Percentiles rank a stretch among this genome's conserved stretches.
Conservation (phyloP, 2,113 vertebrate genomes). For the Ictalurus punctatus region DNA sequence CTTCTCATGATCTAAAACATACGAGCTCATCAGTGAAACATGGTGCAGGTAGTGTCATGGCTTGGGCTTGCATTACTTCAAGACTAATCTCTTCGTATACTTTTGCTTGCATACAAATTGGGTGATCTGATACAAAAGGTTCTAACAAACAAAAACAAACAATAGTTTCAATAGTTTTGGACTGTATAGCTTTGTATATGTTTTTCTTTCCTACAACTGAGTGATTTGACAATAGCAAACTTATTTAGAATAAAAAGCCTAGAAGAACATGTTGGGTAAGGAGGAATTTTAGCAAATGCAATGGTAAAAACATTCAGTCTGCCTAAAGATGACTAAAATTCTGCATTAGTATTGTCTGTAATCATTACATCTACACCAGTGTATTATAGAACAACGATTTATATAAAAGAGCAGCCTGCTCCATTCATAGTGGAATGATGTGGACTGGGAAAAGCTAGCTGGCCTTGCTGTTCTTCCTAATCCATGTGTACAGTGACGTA, state of each 20-base stretch:
- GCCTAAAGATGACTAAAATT: not conserved
- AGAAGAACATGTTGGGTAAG: not conserved
- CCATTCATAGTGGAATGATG: not conserved
- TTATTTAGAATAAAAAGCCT: not conserved
- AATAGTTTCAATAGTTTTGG: too few species aligned
- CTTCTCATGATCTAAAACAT: too few species aligned
- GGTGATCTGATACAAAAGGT: too few species aligned
- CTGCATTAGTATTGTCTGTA: not conserved
- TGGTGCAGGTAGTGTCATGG: too few species aligned
- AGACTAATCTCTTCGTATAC: too few species aligned
- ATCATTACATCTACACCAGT: not conserved
- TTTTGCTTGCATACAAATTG: too few species aligned
- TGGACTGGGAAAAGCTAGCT: not conserved
- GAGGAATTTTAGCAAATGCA: not conserved
- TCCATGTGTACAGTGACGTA: slow-evolving; percentile 26
- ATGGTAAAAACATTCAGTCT: not conserved
- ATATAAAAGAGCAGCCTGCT: not conserved
- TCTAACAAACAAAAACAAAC: too few species aligned
- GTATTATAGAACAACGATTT: slow-evolving; percentile 11
- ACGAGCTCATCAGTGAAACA: too few species aligned
- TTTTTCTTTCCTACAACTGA: not conserved
- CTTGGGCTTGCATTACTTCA: too few species aligned
- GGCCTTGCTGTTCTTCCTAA: not conserved
- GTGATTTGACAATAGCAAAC: not conserved
- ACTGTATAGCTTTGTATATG: not conserved